Evolutionary conservation across 2,113 vertebrate genomes (phyloP).

Genomic region (Solea senegalensis): DNA sequence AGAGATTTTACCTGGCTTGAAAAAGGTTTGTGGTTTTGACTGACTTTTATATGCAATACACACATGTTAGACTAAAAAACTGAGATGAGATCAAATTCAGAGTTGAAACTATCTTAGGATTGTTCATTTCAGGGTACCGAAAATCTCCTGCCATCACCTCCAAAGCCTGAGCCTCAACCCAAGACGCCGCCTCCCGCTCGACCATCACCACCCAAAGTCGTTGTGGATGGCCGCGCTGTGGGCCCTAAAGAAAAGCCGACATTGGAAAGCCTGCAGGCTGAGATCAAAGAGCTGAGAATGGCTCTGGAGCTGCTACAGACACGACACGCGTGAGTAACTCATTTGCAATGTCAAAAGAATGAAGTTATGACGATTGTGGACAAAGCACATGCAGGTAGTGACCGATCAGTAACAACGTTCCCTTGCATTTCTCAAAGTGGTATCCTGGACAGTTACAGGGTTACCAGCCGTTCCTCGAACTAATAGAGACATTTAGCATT

Average conservation of each 20-base stretch:
- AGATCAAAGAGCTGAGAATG: slow-evolving; percentile 79
- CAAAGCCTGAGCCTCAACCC: slow-evolving; percentile 46
- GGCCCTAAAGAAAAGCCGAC: slow-evolving; percentile 48
- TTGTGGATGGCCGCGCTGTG: slow-evolving; percentile 24
- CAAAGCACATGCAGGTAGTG: slow-evolving; percentile 14
- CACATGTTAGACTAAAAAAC: too few species aligned
- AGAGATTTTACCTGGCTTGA: slow-evolving; percentile 44
- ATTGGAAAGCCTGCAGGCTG: slow-evolving; percentile 66
- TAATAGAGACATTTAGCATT: too few species aligned
- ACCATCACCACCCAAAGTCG: slow-evolving; percentile 36
- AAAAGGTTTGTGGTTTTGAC: slow-evolving; percentile 52
- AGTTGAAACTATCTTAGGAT: too few species aligned
- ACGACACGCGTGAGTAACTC: slow-evolving; percentile 70
- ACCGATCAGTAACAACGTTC: slow-evolving; percentile 14
- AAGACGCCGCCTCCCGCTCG: slow-evolving; percentile 39
- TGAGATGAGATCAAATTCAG: too few species aligned
- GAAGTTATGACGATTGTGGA: not conserved
- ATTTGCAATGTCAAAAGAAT: not conserved
- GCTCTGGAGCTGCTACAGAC: slow-evolving; percentile 76
- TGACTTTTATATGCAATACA: slow-evolving; percentile 1
- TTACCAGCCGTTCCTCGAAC: too few species aligned
- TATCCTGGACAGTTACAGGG: not conserved
- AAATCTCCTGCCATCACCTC: slow-evolving; percentile 38
- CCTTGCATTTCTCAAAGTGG: too few species aligned
- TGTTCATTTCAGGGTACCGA: slow-evolving; percentile 62